phyloP scores from a whole-genome alignment of 92 coral and sea anemone genomes.

The Pocillopora grandis region DNA sequence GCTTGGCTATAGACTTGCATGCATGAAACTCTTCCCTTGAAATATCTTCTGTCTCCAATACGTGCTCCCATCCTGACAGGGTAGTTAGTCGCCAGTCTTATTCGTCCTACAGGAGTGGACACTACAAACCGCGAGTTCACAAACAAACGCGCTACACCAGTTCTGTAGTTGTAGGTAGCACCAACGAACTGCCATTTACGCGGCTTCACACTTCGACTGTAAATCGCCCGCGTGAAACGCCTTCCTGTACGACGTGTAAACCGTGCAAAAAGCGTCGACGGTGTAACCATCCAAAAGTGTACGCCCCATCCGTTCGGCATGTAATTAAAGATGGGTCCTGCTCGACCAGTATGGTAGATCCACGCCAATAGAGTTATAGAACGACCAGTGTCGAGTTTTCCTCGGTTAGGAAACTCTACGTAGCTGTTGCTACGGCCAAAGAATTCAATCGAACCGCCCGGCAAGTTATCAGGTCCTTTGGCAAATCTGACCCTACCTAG shows the following conservation, averaged over 20 bases:
- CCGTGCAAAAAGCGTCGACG: conserved; percentile 48
- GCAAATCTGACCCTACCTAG: conserved; percentile 41
- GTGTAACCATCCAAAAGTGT: conserved; percentile 70
- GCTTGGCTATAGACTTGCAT: conserved; percentile 60
- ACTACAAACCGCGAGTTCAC: conserved; percentile 59
- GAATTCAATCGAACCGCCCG: conserved; percentile 58
- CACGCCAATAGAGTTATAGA: conserved; percentile 81
- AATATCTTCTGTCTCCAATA: conserved; percentile 52
- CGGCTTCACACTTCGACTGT: conserved; percentile 25
- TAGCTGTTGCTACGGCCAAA: conserved; percentile 62
- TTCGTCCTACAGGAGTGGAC: conserved; percentile 34
- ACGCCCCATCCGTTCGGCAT: conserved; percentile 68
- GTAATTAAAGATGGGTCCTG: conserved; percentile 84
- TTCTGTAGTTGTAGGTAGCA: conserved; percentile 52
- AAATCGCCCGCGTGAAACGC: conserved; percentile 21
- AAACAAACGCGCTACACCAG: conserved; percentile 59
- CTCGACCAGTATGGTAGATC: conserved; percentile 63
- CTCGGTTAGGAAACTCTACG: conserved; percentile 66
- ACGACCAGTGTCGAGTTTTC: conserved; percentile 63
- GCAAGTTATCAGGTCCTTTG: conserved; percentile 62
- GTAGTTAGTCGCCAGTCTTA: conserved; percentile 58
- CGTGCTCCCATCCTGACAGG: conserved; percentile 61
- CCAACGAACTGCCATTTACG: conserved; percentile 67
- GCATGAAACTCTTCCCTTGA: conserved; percentile 62
- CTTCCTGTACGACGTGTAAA: conserved; percentile 60